phyloP scores from a whole-genome alignment of 2,888 invertebrate species.

The Seira ritae region DNA sequence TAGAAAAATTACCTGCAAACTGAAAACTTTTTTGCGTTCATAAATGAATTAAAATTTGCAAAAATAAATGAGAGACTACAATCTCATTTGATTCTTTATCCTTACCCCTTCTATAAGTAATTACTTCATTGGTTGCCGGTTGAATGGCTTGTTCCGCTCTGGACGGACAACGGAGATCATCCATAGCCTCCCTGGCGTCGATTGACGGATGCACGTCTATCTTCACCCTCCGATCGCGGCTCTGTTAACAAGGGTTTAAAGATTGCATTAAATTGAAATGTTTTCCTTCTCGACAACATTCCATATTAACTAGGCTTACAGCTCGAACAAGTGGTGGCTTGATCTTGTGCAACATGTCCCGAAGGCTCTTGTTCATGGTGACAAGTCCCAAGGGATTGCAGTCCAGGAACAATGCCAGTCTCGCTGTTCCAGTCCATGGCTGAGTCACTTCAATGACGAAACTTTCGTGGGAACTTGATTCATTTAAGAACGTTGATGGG shows the following conservation, averaged over 20 bases:
- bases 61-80: no score
- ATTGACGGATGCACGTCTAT: slow-evolving; percentile 68
- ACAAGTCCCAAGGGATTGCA: slow-evolving; percentile 80
- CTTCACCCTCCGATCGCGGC: slow-evolving; percentile 71
- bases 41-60: no score
- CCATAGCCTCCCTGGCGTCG: slow-evolving; percentile 72
- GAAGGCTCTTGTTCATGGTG: slow-evolving; percentile 66
- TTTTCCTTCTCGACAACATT: no score
- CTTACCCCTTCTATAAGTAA: slow-evolving; percentile 76
- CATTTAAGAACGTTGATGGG: slow-evolving; percentile 75
- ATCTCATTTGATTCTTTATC: no score
- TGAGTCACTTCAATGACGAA: slow-evolving; percentile 79
- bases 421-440: slow-evolving; percentile 78
- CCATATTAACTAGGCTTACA: slow-evolving; percentile 58
- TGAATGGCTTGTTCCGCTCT: slow-evolving; percentile 75
- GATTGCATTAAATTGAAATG: not conserved
- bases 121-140: slow-evolving; percentile 76
- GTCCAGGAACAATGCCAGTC: slow-evolving; percentile 81
- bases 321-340: slow-evolving; percentile 68
- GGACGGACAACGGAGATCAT: slow-evolving; percentile 72
- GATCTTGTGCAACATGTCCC: slow-evolving; percentile 70
- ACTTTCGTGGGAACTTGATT: slow-evolving; percentile 79
- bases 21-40: not conserved
- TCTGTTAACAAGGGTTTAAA: slow-evolving; percentile 60
- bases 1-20: not conserved